Evolutionary conservation across 2,888 invertebrate species (phyloP).

Genomic region (Ellobium chinense): DNA sequence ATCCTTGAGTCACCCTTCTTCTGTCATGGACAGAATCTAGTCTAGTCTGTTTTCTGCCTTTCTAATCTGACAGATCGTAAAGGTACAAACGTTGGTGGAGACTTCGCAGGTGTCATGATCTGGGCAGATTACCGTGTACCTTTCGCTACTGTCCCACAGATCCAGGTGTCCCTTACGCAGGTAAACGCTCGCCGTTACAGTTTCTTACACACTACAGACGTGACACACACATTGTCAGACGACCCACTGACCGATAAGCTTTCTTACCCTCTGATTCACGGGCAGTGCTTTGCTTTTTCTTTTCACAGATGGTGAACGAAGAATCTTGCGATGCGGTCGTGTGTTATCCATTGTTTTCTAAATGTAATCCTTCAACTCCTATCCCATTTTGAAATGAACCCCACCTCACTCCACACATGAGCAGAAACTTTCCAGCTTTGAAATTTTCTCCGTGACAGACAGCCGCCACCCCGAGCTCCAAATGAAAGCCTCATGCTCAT

Average conservation of each 20-base stretch:
- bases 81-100: too few relatives aligned
- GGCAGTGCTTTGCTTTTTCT: conserved; percentile 67
- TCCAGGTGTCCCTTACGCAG: too few relatives aligned
- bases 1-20: too few relatives aligned
- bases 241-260: not conserved
- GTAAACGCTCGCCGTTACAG: too few relatives aligned
- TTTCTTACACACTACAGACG: too few relatives aligned
- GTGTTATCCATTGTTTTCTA: conserved; percentile 52
- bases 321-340: conserved; percentile 61
- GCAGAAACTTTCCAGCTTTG: conserved; percentile 15
- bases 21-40: too few relatives aligned
- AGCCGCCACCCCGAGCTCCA: conserved; percentile 10
- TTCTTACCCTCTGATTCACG: conserved; percentile 67
- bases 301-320: conserved; percentile 71
- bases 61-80: too few relatives aligned
- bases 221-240: too few relatives aligned
- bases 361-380: conserved; percentile 25
- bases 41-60: too few relatives aligned
- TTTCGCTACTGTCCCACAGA: too few relatives aligned
- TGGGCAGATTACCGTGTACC: too few relatives aligned
- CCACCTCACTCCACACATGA: not conserved
- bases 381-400: conserved; percentile 35
- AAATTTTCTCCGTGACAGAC: conserved; percentile 28
- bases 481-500: conserved; percentile 4
- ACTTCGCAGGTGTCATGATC: too few relatives aligned